phyloP scores from a whole-genome alignment of 2,888 invertebrate species.

The Hypolimnas misippus region DNA sequence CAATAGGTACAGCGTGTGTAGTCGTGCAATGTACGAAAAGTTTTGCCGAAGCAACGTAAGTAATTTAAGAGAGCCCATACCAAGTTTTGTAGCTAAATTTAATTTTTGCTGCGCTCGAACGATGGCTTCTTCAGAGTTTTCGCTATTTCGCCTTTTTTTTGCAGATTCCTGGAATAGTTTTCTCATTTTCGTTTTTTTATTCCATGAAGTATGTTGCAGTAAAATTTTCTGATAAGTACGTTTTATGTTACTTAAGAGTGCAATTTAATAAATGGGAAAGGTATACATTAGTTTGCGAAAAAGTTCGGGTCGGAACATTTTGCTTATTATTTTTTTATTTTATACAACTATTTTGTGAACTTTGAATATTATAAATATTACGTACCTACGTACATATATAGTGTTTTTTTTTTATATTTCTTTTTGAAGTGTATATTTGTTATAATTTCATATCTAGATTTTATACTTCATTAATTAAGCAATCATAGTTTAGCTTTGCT shows the following conservation, averaged over 20 bases:
- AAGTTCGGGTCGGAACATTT: background rate
- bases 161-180: slow-evolving; percentile 45
- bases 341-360: background rate
- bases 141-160: slow-evolving; percentile 37
- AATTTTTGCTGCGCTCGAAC: slow-evolving; percentile 61
- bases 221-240: background rate
- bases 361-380: background rate
- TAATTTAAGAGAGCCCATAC: slow-evolving; percentile 67
- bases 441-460: too few species aligned
- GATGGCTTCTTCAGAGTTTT: slow-evolving; percentile 41
- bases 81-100: slow-evolving; percentile 68
- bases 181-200: slow-evolving; percentile 38
- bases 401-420: too few species aligned
- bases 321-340: background rate
- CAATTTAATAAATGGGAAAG: background rate
- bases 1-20: slow-evolving; percentile 12
- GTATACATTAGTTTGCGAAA: background rate
- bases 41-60: slow-evolving; percentile 60
- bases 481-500: too few species aligned
- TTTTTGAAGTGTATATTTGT: too few species aligned
- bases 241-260: background rate
- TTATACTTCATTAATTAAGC: too few species aligned
- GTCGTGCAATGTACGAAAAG: slow-evolving; percentile 62
- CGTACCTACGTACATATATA: too few species aligned
- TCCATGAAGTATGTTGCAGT: background rate